Evolutionary conservation across 2,888 invertebrate species (phyloP).

Genomic region (Chloroclystis v-ata): DNA sequence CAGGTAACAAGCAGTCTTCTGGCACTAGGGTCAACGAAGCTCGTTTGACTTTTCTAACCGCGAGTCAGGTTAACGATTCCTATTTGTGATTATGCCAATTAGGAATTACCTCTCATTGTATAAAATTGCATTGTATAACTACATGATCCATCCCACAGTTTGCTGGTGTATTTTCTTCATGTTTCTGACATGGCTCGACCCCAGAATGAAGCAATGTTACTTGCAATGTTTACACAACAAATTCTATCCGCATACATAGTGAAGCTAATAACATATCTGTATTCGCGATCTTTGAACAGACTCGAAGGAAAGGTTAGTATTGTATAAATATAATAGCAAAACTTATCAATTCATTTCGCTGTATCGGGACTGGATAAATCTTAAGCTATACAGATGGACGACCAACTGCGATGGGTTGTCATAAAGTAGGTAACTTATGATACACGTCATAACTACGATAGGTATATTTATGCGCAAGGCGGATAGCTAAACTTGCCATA

Average conservation of each 20-base stretch:
- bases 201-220: constrained; percentile 16
- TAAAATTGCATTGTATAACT: constrained; percentile 28
- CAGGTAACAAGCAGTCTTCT: constrained; percentile 28
- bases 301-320: constrained; percentile 20
- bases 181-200: constrained; percentile 27
- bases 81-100: constrained; percentile 37
- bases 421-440: constrained; percentile 16
- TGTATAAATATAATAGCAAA: constrained; percentile 15
- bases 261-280: constrained; percentile 29
- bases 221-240: constrained; percentile 29
- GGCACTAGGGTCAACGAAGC: constrained; percentile 33
- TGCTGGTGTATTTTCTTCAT: constrained; percentile 20
- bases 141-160: constrained; percentile 16
- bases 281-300: constrained; percentile 25
- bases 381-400: constrained; percentile 36
- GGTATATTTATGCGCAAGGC: constrained; percentile 8
- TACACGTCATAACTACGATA: constrained; percentile 7
- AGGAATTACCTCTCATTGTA: constrained; percentile 31
- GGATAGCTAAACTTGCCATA: not conserved
- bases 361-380: constrained; percentile 15
- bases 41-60: constrained; percentile 34
- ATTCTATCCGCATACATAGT: constrained; percentile 24
- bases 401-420: constrained; percentile 45
- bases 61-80: constrained; percentile 35
- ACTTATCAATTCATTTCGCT: not conserved